These are phyloP conservation scores for Laothoe populi DNA, from an alignment of 2,888 invertebrate species.

Conservation along the genomic window DNA sequence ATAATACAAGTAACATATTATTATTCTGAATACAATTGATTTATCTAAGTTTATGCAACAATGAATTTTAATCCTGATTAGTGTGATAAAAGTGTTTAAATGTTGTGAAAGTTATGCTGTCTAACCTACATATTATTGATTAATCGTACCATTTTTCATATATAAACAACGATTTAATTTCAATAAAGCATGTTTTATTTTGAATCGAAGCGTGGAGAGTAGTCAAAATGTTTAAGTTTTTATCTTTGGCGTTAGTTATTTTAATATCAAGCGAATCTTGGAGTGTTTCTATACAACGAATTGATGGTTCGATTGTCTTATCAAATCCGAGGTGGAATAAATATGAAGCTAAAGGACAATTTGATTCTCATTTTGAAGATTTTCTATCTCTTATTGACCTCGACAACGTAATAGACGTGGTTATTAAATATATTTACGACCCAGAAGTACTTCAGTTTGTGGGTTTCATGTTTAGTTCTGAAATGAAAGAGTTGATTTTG, in stretches of 20 bases:
- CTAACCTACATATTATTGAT: conserved; percentile 34
- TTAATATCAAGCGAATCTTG: not conserved
- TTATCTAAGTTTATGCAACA: conserved; percentile 33
- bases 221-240: not conserved
- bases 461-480: conserved; percentile 44
- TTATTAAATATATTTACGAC: conserved; percentile 47
- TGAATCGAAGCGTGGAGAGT: not conserved
- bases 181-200: not conserved
- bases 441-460: conserved; percentile 51
- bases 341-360: conserved; percentile 38
- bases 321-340: not conserved
- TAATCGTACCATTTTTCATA: not conserved
- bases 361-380: conserved; percentile 42
- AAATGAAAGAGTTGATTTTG: conserved; percentile 46
- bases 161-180: not conserved
- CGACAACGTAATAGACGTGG: conserved; percentile 44
- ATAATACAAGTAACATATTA: conserved; percentile 36
- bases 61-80: conserved; percentile 33
- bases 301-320: not conserved
- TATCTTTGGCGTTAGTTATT: not conserved
- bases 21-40: conserved; percentile 31
- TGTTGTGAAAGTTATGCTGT: conserved; percentile 29
- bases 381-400: conserved; percentile 49
- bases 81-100: conserved; percentile 31
- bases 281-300: not conserved